Percentiles rank a stretch among this genome's conserved stretches.
These are phyloP conservation scores for Gyrodactylus salaris DNA, from an alignment of 1,140 invertebrate species.

Conservation along the genomic window DNA sequence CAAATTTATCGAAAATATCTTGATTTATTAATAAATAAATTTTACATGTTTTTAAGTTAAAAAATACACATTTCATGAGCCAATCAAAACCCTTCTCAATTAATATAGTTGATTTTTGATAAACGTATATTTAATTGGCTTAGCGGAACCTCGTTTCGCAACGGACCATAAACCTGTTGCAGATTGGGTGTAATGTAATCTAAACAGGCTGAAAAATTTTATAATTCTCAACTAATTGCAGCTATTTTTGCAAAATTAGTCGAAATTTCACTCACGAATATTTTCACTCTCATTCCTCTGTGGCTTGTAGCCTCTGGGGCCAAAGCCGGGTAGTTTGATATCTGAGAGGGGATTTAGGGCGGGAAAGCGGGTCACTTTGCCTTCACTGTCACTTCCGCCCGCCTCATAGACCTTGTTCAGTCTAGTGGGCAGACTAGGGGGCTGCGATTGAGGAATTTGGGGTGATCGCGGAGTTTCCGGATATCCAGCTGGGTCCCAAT, in stretches of 20 bases:
- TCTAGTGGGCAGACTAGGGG: not conserved
- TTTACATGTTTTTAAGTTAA: too few species aligned
- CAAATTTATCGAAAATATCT: too few species aligned
- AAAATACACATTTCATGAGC: too few species aligned
- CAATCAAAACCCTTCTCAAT: too few species aligned
- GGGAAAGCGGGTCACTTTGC: not conserved
- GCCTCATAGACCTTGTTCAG: not conserved
- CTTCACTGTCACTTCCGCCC: not conserved
- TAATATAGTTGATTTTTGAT: too few species aligned
- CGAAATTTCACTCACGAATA: not conserved
- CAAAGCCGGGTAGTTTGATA: not conserved
- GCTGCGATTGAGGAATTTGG: not conserved
- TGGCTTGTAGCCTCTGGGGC: not conserved
- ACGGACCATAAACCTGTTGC: too few species aligned
- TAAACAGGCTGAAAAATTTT: too few species aligned
- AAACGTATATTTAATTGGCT: too few species aligned
- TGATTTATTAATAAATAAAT: too few species aligned
- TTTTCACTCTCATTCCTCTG: not conserved
- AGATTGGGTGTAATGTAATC: too few species aligned
- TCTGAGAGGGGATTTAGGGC: not conserved
- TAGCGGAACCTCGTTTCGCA: too few species aligned
- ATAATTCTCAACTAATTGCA: too few species aligned
- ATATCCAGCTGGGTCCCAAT: not conserved
- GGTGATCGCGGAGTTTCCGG: not conserved
- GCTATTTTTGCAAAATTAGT: not conserved